Conservation (phyloP, 1,140 invertebrate species). For the Agrypnia vestita region DNA sequence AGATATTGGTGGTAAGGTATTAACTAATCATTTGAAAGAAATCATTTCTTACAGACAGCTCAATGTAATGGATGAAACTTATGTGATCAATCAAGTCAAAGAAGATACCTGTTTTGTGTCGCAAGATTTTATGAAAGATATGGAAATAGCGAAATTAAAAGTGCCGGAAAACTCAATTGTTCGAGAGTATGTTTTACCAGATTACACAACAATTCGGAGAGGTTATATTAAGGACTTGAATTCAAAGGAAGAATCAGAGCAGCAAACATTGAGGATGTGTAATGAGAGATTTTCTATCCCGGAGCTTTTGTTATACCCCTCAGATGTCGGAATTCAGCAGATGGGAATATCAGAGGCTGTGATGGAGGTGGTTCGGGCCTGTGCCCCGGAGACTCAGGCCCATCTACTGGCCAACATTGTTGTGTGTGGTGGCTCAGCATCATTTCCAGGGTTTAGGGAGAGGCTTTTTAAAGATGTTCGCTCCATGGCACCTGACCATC, state of each 20-base stretch:
- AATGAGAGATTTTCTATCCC: conserved; percentile 96
- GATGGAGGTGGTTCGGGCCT: conserved; percentile 81
- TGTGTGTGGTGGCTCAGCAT: conserved; percentile 91
- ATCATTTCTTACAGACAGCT: conserved; percentile 97
- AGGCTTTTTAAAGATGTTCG: conserved; percentile 87
- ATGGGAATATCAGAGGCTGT: conserved; percentile 96
- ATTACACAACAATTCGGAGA: conserved; percentile 90
- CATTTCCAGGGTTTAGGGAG: conserved; percentile 89
- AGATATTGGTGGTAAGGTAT: conserved; percentile 96
- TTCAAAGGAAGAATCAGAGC: conserved; percentile 76
- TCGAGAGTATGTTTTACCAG: conserved; percentile 95
- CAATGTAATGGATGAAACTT: conserved; percentile 99
- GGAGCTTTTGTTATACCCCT: conserved; percentile 95
- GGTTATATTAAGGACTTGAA: conserved; percentile 80
- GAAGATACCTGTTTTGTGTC: conserved; percentile 98
- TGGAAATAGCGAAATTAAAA: conserved; percentile 83
- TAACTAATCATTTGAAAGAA: conserved; percentile 99
- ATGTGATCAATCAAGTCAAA: conserved; percentile 98
- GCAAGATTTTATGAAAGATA: conserved; percentile 87
- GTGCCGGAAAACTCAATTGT: conserved; percentile 79
- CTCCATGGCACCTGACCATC: conserved; percentile 83
- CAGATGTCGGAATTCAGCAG: conserved; percentile 94
- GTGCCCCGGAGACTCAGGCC: conserved; percentile 86
- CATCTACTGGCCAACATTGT: conserved; percentile 92
- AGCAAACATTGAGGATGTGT: conserved; percentile 89